Conservation (phyloP, 2,113 vertebrate species). For the Canis aureus region DNA sequence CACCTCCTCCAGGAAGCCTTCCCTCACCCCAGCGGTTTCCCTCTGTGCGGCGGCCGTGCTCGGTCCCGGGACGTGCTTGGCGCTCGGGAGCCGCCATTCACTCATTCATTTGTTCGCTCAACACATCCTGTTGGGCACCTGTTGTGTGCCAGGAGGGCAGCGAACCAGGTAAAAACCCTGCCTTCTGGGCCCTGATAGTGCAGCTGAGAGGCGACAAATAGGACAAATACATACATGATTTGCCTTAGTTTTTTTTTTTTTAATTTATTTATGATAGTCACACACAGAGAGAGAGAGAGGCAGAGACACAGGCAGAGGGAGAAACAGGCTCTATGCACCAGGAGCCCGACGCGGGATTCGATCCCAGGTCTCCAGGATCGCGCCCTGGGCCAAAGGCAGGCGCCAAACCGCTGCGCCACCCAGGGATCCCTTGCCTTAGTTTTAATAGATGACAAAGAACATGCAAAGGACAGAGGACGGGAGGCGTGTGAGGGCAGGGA, state of each 20-base stretch:
- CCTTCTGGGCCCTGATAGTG: neutral
- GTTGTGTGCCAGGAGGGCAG: neutral
- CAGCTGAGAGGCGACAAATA: neutral
- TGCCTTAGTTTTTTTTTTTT: neutral
- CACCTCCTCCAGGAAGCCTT: constrained; percentile 24
- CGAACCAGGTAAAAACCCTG: neutral
- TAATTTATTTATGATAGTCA: too few species aligned
- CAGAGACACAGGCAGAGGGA: too few species aligned
- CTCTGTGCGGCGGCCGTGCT: neutral
- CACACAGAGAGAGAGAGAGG: too few species aligned
- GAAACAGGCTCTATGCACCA: too few species aligned
- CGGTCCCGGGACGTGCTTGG: neutral
- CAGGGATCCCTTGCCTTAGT: neutral
- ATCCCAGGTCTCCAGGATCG: too few species aligned
- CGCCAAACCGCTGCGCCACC: too few species aligned
- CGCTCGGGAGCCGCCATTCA: too few species aligned
- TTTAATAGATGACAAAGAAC: neutral
- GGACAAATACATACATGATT: neutral
- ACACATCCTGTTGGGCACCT: neutral
- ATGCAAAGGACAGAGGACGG: too few species aligned
- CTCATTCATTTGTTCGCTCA: neutral
- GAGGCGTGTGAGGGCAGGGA: neutral
- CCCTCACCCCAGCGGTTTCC: neutral
- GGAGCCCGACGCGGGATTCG: too few species aligned
- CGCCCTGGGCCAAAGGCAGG: too few species aligned